Percentiles rank a stretch among this genome's conserved stretches.
Evolutionary conservation across 1,140 invertebrate species (phyloP).

Genomic region (Drosophila truncata): DNA sequence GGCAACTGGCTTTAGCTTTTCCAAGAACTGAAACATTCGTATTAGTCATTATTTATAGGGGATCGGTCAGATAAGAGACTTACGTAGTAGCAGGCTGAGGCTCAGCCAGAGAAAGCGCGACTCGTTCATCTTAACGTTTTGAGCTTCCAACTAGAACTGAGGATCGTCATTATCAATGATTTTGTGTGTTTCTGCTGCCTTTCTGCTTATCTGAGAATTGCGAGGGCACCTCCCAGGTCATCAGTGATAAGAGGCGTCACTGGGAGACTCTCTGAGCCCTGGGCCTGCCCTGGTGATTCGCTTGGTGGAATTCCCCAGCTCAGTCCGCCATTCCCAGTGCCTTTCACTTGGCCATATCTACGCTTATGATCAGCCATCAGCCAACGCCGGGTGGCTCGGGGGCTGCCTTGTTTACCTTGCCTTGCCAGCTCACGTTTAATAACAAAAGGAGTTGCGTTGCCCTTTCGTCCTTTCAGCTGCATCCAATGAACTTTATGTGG

Average conservation of each 20-base stretch:
- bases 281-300: neutral
- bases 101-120: neutral
- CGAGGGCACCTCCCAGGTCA: slow-evolving; percentile 43
- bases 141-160: slow-evolving; percentile 15
- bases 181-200: too few species aligned
- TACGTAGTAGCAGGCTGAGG: neutral
- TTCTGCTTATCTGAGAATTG: neutral
- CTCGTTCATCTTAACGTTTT: slow-evolving; percentile 21
- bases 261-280: slow-evolving; percentile 2
- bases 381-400: slow-evolving; percentile 45
- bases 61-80: neutral
- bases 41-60: too few species aligned
- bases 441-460: slow-evolving; percentile 58
- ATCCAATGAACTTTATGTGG: slow-evolving; percentile 61
- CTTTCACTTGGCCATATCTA: slow-evolving; percentile 46
- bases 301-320: slow-evolving; percentile 27
- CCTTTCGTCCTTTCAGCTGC: slow-evolving; percentile 35
- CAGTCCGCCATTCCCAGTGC: neutral
- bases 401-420: slow-evolving; percentile 53
- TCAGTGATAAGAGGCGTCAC: slow-evolving; percentile 56
- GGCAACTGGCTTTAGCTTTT: neutral
- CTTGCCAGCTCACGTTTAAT: slow-evolving; percentile 48
- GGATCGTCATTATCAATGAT: neutral
- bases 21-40: neutral
- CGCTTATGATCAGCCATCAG: slow-evolving; percentile 59